A percentile compares a stretch with the other conserved stretches of the same genome.
These are phyloP conservation scores for Zonitis immaculata DNA, from an alignment of 2,888 invertebrate species.

Conservation along the genomic window DNA sequence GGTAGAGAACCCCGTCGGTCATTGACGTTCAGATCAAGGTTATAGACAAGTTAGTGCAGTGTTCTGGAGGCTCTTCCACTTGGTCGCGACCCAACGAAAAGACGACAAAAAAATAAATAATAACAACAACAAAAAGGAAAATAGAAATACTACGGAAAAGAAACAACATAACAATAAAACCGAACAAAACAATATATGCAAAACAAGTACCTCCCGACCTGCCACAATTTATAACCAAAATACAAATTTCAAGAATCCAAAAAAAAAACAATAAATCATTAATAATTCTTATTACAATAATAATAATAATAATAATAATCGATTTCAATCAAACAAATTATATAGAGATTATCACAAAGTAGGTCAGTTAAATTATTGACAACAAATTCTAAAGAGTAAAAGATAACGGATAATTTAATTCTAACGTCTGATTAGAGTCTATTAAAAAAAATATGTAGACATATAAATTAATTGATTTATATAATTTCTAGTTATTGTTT, in stretches of 20 bases:
- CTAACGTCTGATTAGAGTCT: background rate
- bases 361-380: background rate
- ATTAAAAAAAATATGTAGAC: background rate
- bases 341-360: background rate
- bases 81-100: slow-evolving; percentile 8
- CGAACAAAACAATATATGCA: slow-evolving; percentile 2
- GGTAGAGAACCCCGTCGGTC: slow-evolving; percentile 32
- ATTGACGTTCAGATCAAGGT: slow-evolving; percentile 36
- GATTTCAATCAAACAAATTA: background rate
- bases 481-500: too few relatives aligned
- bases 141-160: background rate
- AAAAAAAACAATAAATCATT: background rate
- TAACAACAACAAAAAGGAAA: slow-evolving; percentile 11
- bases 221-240: slow-evolving; percentile 18
- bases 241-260: background rate
- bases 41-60: slow-evolving; percentile 26
- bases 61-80: slow-evolving; percentile 16
- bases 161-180: background rate
- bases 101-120: background rate
- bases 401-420: background rate
- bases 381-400: background rate
- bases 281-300: background rate
- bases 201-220: slow-evolving; percentile 19
- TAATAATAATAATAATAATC: background rate
- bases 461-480: too few relatives aligned